A percentile compares a stretch with the other conserved stretches of the same genome.
Evolutionary conservation across 2,888 invertebrate species (phyloP).

Genomic region (Xylota segnis): DNA sequence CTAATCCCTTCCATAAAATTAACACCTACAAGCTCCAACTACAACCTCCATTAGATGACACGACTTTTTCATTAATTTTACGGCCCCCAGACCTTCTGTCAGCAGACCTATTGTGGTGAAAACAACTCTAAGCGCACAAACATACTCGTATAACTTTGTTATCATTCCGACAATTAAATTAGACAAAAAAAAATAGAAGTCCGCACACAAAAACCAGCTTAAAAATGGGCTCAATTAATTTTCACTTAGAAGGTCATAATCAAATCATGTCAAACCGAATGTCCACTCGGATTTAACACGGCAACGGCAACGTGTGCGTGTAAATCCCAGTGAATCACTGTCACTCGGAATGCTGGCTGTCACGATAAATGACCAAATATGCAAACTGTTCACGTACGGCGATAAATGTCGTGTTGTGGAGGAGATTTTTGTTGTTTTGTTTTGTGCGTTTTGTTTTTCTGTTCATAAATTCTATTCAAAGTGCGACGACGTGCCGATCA

Average conservation of each 20-base stretch:
- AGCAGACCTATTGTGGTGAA: not conserved
- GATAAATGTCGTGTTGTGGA: conserved; percentile 36
- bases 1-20: not conserved
- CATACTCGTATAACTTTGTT: not conserved
- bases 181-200: conserved; percentile 6
- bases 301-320: conserved; percentile 1
- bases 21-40: conserved; percentile 16
- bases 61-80: conserved; percentile 10
- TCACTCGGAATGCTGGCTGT: conserved; percentile 29
- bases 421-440: not conserved
- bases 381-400: conserved; percentile 50
- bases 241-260: conserved; percentile 40
- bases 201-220: conserved; percentile 15
- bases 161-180: conserved; percentile 20
- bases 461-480: conserved; percentile 36
- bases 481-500: conserved; percentile 44
- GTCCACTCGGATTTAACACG: not conserved
- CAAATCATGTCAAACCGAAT: conserved; percentile 19
- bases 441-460: conserved; percentile 1
- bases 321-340: conserved; percentile 38
- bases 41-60: not conserved
- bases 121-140: not conserved
- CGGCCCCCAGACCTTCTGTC: not conserved
- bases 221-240: conserved; percentile 21
- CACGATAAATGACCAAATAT: conserved; percentile 47